Evolutionary conservation across 1,140 invertebrate species (phyloP).

Genomic region (Nylanderia fulva): DNA sequence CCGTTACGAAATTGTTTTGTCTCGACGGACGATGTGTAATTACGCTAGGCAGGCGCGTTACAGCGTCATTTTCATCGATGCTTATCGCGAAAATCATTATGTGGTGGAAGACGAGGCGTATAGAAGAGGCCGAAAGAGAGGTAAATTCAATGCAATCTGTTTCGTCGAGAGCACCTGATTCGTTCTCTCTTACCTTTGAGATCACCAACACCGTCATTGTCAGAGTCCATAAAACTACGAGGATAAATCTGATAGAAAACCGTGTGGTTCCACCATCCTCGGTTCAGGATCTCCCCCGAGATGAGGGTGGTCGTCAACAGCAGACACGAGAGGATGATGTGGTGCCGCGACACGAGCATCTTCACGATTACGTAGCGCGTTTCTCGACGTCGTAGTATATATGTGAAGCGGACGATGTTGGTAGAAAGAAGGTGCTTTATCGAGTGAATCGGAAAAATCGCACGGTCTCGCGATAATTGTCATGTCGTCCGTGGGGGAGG

Average conservation of each 20-base stretch:
- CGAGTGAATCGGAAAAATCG: conserved; percentile 22
- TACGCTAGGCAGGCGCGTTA: not conserved
- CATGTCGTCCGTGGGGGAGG: not conserved
- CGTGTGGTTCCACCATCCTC: conserved; percentile 91
- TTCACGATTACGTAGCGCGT: conserved; percentile 38
- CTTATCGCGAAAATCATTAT: conserved; percentile 27
- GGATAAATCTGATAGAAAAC: conserved; percentile 93
- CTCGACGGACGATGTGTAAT: not conserved
- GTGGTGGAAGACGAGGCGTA: not conserved
- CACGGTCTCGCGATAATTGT: not conserved
- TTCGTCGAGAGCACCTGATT: not conserved
- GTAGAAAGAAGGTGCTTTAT: conserved; percentile 40
- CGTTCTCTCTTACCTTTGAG: conserved; percentile 86
- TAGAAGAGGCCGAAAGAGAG: not conserved
- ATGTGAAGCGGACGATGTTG: conserved; percentile 5
- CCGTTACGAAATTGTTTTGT: not conserved
- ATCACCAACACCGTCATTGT: conserved; percentile 92
- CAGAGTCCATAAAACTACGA: conserved; percentile 90
- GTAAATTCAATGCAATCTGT: not conserved
- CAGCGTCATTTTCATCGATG: conserved; percentile 10
- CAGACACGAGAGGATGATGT: not conserved
- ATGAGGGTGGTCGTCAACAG: not conserved
- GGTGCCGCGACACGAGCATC: not conserved
- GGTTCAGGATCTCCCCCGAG: conserved; percentile 76
- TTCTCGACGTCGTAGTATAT: conserved; percentile 38